phyloP scores from a whole-genome alignment of 1,140 invertebrate species.

The Drosophila nannoptera region DNA sequence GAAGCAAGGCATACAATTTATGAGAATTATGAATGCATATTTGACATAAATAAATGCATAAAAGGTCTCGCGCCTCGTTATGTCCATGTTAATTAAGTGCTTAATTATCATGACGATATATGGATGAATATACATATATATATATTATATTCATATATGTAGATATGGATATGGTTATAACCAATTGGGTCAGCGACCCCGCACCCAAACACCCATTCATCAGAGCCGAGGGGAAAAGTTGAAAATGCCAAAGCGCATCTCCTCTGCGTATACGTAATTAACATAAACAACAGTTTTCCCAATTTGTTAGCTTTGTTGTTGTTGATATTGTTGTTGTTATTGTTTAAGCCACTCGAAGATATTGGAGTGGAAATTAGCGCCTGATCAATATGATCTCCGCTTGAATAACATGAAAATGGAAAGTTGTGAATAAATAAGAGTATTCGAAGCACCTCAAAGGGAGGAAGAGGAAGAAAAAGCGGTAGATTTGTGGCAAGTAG shows the following conservation, averaged over 20 bases:
- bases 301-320: constrained; percentile 7
- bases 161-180: constrained; percentile 5
- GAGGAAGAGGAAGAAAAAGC: too few relatives aligned
- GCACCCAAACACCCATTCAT: constrained; percentile 40
- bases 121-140: not conserved
- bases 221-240: not conserved
- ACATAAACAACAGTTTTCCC: constrained; percentile 65
- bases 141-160: not conserved
- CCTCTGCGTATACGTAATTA: constrained; percentile 50
- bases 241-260: constrained; percentile 38
- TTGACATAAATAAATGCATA: constrained; percentile 15
- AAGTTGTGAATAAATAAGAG: constrained; percentile 39
- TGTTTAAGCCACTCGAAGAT: constrained; percentile 35
- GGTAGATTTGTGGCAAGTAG: too few relatives aligned
- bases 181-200: constrained; percentile 60
- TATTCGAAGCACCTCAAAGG: not conserved
- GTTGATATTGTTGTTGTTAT: constrained; percentile 37
- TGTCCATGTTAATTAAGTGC: constrained; percentile 63
- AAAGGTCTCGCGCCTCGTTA: constrained; percentile 46
- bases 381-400: constrained; percentile 60
- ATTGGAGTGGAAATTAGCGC: constrained; percentile 60
- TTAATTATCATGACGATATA: constrained; percentile 41
- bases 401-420: constrained; percentile 50
- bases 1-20: constrained; percentile 38
- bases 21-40: constrained; percentile 40